A percentile compares a stretch with the other conserved stretches of the same genome.
These are phyloP conservation scores for Macrotis lagotis DNA, from an alignment of 2,113 vertebrate genomes.

Conservation along the genomic window DNA sequence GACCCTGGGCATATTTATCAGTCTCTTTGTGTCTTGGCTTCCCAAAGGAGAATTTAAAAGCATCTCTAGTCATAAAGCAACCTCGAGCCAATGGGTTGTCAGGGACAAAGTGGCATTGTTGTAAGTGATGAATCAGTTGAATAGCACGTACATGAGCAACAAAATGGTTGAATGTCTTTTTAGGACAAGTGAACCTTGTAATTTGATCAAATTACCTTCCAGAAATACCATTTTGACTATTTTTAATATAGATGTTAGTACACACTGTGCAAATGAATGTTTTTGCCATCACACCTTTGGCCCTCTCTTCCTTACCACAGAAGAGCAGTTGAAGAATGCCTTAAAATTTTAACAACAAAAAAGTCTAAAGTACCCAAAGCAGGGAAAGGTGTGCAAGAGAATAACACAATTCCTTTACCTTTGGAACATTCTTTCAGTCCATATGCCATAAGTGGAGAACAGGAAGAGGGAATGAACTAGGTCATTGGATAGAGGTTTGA, in stretches of 20 bases:
- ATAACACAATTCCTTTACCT: slow-evolving; percentile 51
- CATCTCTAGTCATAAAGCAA: slow-evolving; percentile 36
- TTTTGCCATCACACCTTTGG: slow-evolving; percentile 50
- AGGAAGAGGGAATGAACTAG: neutral
- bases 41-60: slow-evolving; percentile 35
- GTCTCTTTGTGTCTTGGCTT: slow-evolving; percentile 56
- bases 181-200: slow-evolving; percentile 72
- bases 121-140: slow-evolving; percentile 78
- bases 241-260: slow-evolving; percentile 66
- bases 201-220: slow-evolving; percentile 76
- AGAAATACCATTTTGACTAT: slow-evolving; percentile 73
- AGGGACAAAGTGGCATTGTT: slow-evolving; percentile 59
- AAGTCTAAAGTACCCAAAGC: slow-evolving; percentile 32
- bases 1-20: slow-evolving; percentile 10
- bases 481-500: neutral
- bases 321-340: slow-evolving; percentile 29
- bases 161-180: slow-evolving; percentile 74
- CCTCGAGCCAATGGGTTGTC: slow-evolving; percentile 50
- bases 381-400: neutral
- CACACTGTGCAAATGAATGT: slow-evolving; percentile 58
- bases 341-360: slow-evolving; percentile 27
- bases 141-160: slow-evolving; percentile 69
- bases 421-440: slow-evolving; percentile 33
- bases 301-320: neutral
- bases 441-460: neutral